Base-by-base conservation (phyloP, 2,888 invertebrate species). In the Folsomia manolachei region DNA sequence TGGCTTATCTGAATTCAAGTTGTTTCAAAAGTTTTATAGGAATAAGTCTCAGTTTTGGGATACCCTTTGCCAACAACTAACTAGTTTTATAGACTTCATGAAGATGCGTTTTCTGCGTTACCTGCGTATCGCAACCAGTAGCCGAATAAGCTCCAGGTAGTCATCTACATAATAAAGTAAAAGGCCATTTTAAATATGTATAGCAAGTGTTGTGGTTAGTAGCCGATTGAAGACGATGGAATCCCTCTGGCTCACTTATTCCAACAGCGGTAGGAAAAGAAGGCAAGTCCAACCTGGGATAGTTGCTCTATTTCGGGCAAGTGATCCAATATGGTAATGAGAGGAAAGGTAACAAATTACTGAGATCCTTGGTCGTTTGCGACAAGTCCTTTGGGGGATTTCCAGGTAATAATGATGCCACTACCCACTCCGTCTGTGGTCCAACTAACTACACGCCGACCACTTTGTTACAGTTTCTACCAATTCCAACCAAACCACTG, bases 291-390 rank as follows among this genome's bases (percentile, higher is more conserved):
- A n/a, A n/a, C n/a, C n/a, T n/a, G 56, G 4, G n/a, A 56, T 39
- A 39, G 39, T 9, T 39, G 39, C 11, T 56, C 21, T 56, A 56
- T 19, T 18, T 56, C 21, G 7, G 56, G 7, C 56, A 56, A 56
- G 56, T 56, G 56, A 56, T 62, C 23, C 23, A 24, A 25, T 62
- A 62, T 62, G 62, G 62, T 62, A 62, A 62, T 62, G 62, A 23
- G n/a, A n/a, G 62, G 62, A n/a, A 67, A 67, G 67, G 25, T 60
- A 67, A 56, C 67, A 67, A 67, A 67, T 67, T 67, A 67, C 27
- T n/a, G 19, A 39, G 56, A 56, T 56, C 56, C 56, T 56, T 56
- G 67, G 27, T 67, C 67, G 53, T n/a, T 51, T 51, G 67, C 67
- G 67, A 67, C 67, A 67, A 53, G 60, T 67, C 67, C 56, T 67